Base-by-base conservation (phyloP, 2,888 invertebrate species). In the Mesorhabditis spiculigera region DNA sequence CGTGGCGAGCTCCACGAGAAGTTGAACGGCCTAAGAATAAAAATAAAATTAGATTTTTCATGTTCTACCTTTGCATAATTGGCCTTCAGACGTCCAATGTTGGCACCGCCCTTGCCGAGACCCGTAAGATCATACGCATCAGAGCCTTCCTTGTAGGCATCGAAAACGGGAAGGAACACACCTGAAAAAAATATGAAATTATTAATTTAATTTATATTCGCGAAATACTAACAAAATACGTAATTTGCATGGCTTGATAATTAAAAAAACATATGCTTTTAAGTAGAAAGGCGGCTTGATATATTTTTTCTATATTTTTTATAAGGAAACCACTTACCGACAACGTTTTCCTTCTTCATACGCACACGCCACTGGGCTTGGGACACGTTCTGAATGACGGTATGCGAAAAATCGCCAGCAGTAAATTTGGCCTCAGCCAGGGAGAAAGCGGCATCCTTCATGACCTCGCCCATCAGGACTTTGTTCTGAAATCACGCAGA, bases 381-480 rank as follows among this genome's bases (percentile, higher is more conserved):
- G 68, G 93, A 95, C 13, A 98, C 97, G 86, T 97, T 97, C 87
- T 98, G 97, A 68, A 98, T 89, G 42, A 98, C 96, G 75, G 94
- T 93, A 87, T 97, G 96, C 87, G 95, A 96, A 87, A 98, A 95
- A 84, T 98, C 97, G 73, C 97, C 97, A 43, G 94, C 93, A 0
- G 96, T 93, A 88, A 98, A 98, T 88, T 98, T 98, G 5, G 97
- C 97, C 88, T 98, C 97, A 0, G 97, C 96, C 77, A 98, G 87
- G 4, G 97, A 97, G 88, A 98, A 98, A 2, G 96, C 93, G 67
- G 98, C 97, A 87, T 96, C 95, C 88, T 97, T 97, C 97, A 98
- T 97, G 66, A 98, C 94, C 86, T 97, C 96, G 73, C 95, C 95
- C 95, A 96, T 96, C 79, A 94, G 89, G 68, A 93, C 92, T 90